Percentiles rank a stretch among this genome's conserved stretches.
Conservation (phyloP, 1,140 invertebrate genomes). For the Drosophila malerkotliana region DNA sequence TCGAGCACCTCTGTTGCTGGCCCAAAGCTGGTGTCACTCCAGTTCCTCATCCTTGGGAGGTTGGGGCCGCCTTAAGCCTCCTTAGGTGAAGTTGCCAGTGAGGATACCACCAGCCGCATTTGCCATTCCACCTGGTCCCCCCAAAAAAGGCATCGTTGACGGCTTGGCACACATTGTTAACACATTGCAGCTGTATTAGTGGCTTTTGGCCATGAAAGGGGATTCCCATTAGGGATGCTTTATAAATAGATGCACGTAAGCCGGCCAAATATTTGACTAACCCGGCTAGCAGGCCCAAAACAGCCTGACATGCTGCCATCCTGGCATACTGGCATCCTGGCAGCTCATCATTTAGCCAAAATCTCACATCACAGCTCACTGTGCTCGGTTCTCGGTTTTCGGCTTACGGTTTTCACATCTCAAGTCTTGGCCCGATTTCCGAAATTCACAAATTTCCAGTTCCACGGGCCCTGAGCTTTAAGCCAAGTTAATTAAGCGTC, state of each 20-base stretch:
- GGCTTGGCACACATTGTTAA: constrained; percentile 9
- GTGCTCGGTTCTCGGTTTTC: too few species aligned
- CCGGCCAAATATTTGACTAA: constrained; percentile 19
- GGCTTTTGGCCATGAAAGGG: neutral
- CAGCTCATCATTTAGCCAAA: neutral
- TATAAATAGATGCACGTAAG: constrained; percentile 26
- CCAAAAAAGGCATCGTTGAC: neutral
- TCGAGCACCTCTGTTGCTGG: too few species aligned
- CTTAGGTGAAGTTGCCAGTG: neutral
- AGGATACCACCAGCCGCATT: neutral
- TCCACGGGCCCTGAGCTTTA: neutral
- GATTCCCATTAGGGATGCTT: constrained; percentile 15
- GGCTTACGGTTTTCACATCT: too few species aligned
- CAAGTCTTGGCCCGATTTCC: neutral
- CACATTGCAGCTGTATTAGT: constrained; percentile 2
- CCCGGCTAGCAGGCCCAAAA: neutral
- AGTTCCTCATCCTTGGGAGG: too few species aligned
- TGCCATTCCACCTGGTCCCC: neutral
- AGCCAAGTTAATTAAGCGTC: constrained; percentile 27
- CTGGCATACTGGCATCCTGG: neutral
- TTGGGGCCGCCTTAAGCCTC: too few species aligned
- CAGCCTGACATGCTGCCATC: neutral
- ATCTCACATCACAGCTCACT: neutral
- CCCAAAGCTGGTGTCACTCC: too few species aligned
- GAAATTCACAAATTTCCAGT: neutral